Percentiles rank a stretch among this genome's conserved stretches.
phyloP scores from a whole-genome alignment of 2,113 vertebrate genomes.

The Phyllostomus hastatus region DNA sequence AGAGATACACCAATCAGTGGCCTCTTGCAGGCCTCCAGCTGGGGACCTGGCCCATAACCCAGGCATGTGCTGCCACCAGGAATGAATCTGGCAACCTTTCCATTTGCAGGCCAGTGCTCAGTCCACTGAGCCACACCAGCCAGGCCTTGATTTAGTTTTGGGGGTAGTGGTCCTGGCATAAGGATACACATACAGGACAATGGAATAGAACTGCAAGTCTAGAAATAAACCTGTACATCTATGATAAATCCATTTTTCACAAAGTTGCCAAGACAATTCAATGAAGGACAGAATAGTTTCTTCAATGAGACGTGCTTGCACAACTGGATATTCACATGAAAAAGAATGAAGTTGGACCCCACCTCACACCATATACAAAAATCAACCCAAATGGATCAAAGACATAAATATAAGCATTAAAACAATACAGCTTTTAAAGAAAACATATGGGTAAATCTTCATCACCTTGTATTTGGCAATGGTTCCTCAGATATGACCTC shows the following conservation, averaged over 20 bases:
- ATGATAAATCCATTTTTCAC: neutral
- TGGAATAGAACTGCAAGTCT: neutral
- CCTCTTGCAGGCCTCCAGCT: no score
- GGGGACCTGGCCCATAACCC: no score
- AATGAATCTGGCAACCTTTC: no score
- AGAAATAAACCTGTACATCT: neutral
- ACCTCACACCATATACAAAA: neutral
- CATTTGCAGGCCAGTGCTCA: no score
- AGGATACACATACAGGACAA: neutral
- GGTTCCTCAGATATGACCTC: neutral
- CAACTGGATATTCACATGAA: neutral
- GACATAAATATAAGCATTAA: neutral
- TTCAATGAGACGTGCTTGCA: neutral
- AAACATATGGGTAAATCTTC: neutral
- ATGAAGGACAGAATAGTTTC: neutral
- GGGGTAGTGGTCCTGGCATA: neutral
- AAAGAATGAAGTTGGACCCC: neutral
- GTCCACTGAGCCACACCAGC: no score
- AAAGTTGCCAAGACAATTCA: neutral
- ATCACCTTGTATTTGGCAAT: neutral
- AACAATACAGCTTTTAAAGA: neutral
- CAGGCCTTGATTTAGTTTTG: no score
- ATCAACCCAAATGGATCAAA: neutral
- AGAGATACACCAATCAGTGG: no score
- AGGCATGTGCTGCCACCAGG: no score